Evolutionary conservation across 2,797 vertebrate species (phyloP).

Genomic region (Lithobates pipiens): DNA sequence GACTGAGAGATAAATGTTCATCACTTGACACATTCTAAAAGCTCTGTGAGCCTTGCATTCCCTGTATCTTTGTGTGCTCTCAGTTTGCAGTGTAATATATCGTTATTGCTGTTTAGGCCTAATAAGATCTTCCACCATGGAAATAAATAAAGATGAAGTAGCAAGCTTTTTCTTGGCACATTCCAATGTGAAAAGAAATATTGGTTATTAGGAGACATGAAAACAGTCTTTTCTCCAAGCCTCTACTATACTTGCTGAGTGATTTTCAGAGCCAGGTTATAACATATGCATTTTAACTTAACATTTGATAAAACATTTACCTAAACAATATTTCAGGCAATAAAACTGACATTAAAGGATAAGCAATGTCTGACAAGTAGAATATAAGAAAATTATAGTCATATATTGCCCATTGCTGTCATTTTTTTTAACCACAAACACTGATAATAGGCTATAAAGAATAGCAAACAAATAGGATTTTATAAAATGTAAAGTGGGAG

Average conservation of each 20-base stretch:
- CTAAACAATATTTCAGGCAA: background rate
- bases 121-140: slow-evolving; percentile 20
- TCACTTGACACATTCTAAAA: slow-evolving; percentile 13
- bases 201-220: slow-evolving; percentile 5
- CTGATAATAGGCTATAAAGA: too few species aligned
- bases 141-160: slow-evolving; percentile 37
- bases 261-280: background rate
- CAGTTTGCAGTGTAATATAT: slow-evolving; percentile 32
- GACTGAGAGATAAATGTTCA: slow-evolving; percentile 25
- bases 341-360: background rate
- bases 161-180: background rate
- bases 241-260: background rate
- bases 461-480: too few species aligned
- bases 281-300: background rate
- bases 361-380: background rate
- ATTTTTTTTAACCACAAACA: too few species aligned
- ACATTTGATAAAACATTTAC: background rate
- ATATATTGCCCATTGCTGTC: too few species aligned
- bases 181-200: slow-evolving; percentile 34
- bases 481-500: too few species aligned
- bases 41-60: background rate
- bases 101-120: slow-evolving; percentile 45
- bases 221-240: slow-evolving; percentile 2
- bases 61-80: slow-evolving; percentile 10
- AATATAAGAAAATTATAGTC: background rate